Percentiles rank a stretch among this genome's conserved stretches.
Conservation (phyloP, 2,113 vertebrate genomes). For the Numenius arquata region DNA sequence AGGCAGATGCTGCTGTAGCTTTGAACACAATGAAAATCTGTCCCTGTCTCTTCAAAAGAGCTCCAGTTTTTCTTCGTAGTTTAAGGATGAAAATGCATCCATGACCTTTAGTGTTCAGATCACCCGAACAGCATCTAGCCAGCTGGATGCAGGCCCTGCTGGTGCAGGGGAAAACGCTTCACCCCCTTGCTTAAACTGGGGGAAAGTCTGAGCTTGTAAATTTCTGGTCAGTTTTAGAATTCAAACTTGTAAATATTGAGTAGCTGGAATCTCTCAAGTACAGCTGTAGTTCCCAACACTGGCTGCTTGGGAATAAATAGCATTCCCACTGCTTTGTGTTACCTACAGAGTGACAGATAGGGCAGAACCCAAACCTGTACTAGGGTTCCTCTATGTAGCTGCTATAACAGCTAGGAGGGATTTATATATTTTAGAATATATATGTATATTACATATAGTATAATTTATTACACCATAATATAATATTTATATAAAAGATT, state of each 20-base stretch:
- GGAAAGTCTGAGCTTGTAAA: neutral
- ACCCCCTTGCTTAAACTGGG: neutral
- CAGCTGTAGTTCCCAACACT: neutral
- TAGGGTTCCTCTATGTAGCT: neutral
- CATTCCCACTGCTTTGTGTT: neutral
- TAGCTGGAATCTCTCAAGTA: neutral
- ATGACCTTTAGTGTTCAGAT: neutral
- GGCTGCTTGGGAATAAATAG: neutral
- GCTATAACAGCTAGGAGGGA: neutral
- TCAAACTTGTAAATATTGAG: neutral
- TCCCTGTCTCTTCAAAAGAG: neutral
- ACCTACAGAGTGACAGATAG: neutral
- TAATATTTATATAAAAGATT: neutral
- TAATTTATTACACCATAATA: neutral
- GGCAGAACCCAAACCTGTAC: neutral
- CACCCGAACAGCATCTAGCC: neutral
- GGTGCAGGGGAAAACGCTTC: neutral
- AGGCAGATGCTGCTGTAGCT: neutral
- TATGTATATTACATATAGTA: neutral
- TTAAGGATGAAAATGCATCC: neutral
- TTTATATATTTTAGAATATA: neutral
- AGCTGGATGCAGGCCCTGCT: neutral
- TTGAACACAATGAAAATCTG: neutral
- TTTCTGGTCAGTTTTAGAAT: neutral
- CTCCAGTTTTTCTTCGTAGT: neutral